phyloP scores from a whole-genome alignment of 2,888 invertebrate species.

The Drosophila stalkeri region DNA sequence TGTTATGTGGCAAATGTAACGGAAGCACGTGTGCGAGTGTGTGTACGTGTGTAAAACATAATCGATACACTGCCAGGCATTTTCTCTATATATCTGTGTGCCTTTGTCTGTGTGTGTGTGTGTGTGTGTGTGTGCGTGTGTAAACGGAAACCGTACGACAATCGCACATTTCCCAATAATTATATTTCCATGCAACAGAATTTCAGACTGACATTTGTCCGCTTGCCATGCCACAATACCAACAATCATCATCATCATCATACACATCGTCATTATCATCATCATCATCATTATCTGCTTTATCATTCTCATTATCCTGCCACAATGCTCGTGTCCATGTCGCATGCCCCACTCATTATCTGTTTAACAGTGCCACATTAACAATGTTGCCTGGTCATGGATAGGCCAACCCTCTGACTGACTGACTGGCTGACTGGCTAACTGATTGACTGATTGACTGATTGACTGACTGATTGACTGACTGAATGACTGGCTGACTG shows the following conservation, averaged over 20 bases:
- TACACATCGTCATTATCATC: conserved; percentile 14
- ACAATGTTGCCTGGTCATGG: conserved; percentile 66
- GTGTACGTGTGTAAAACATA: conserved; percentile 37
- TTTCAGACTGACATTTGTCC: conserved; percentile 74
- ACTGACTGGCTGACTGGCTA: conserved; percentile 8
- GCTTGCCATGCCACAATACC: conserved; percentile 67
- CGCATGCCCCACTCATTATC: conserved; percentile 72
- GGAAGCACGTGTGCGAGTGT: conserved; percentile 35
- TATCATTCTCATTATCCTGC: conserved; percentile 42
- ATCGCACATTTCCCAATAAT: conserved; percentile 83
- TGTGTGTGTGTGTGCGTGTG: conserved; percentile 27
- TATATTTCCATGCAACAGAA: conserved; percentile 83
- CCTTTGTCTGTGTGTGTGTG: conserved; percentile 3
- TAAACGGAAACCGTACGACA: conserved; percentile 80
- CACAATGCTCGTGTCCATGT: conserved; percentile 33
- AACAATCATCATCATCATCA: conserved; percentile 43
- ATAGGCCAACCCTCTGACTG: conserved; percentile 42
- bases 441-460: conserved; percentile 6
- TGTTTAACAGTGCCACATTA: conserved; percentile 82
- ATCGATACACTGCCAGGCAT: conserved; percentile 50
- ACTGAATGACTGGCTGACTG: conserved; percentile 4
- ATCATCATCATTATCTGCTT: conserved; percentile 23
- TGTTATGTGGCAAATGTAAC: conserved; percentile 65
- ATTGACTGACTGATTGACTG: conserved; percentile 11
- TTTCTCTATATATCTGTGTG: conserved; percentile 6